phyloP scores from a whole-genome alignment of 2,888 invertebrate species.

The Rhamphomyia laevipes region DNA sequence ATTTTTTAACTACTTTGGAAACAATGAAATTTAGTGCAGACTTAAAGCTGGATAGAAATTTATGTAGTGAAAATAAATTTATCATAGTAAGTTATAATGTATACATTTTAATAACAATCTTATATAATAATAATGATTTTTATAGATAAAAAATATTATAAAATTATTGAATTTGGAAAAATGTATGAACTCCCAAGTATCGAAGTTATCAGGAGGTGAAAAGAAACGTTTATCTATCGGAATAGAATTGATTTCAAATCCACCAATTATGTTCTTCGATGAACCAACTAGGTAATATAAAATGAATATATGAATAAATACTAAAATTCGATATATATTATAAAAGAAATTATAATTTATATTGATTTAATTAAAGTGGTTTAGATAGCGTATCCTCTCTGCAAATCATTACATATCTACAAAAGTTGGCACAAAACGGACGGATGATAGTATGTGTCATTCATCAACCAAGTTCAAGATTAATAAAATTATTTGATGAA shows the following conservation, averaged over 20 bases:
- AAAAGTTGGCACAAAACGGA: conserved; percentile 65
- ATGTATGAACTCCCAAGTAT: conserved; percentile 53
- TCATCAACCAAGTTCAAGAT: conserved; percentile 79
- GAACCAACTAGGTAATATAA: conserved; percentile 72
- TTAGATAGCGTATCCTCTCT: conserved; percentile 69
- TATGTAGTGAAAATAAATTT: conserved; percentile 48
- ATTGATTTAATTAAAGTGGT: conserved; percentile 53
- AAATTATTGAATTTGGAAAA: conserved; percentile 57
- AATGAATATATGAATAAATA: not conserved
- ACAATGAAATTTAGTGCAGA: conserved; percentile 72
- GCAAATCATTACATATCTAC: conserved; percentile 66
- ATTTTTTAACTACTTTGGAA: conserved; percentile 71
- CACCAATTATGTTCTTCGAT: conserved; percentile 87
- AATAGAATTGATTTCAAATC: conserved; percentile 79
- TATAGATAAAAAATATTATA: conserved; percentile 67
- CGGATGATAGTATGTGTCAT: conserved; percentile 77
- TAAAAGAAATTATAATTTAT: not conserved
- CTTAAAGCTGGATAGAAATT: conserved; percentile 60
- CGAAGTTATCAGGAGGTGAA: conserved; percentile 74
- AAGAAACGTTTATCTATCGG: conserved; percentile 81
- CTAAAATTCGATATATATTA: not conserved
- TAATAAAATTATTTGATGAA: conserved; percentile 79
- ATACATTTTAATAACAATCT: not conserved
- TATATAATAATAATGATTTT: not conserved
- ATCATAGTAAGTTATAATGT: conserved; percentile 45